These are phyloP conservation scores for Cerceris rybyensis DNA, from an alignment of 2,888 invertebrate species.

Conservation along the genomic window DNA sequence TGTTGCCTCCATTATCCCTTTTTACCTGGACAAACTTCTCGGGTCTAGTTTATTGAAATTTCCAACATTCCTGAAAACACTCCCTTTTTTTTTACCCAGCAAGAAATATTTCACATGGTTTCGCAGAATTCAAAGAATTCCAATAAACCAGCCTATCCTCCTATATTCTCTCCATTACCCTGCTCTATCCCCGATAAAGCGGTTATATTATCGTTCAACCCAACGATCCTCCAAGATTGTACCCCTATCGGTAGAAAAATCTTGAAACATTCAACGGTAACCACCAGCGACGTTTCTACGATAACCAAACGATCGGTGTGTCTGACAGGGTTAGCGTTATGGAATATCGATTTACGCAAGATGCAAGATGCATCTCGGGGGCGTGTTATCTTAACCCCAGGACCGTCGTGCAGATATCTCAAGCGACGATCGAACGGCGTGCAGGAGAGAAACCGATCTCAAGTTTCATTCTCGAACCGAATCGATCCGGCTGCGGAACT, in stretches of 20 bases:
- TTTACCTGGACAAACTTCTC: too few species aligned
- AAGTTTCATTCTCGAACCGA: conserved; percentile 16
- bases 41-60: too few species aligned
- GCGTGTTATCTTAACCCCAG: conserved; percentile 24
- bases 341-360: conserved; percentile 43
- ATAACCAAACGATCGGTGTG: conserved; percentile 12
- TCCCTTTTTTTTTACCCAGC: not conserved
- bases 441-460: conserved; percentile 1
- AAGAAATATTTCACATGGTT: not conserved
- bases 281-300: conserved; percentile 7
- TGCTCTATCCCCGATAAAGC: too few species aligned
- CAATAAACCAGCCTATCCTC: not conserved
- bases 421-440: conserved; percentile 37
- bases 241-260: conserved; percentile 28
- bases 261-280: conserved; percentile 15
- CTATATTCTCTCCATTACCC: not conserved
- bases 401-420: conserved; percentile 34
- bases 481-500: conserved; percentile 41
- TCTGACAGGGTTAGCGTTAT: conserved; percentile 16
- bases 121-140: not conserved
- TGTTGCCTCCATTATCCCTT: too few species aligned
- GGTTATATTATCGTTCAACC: too few species aligned
- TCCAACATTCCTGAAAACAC: too few species aligned
- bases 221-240: not conserved
- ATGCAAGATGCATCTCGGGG: conserved; percentile 11